phyloP scores from a whole-genome alignment of 1,140 invertebrate genomes.

The Ectropis grisescens region DNA sequence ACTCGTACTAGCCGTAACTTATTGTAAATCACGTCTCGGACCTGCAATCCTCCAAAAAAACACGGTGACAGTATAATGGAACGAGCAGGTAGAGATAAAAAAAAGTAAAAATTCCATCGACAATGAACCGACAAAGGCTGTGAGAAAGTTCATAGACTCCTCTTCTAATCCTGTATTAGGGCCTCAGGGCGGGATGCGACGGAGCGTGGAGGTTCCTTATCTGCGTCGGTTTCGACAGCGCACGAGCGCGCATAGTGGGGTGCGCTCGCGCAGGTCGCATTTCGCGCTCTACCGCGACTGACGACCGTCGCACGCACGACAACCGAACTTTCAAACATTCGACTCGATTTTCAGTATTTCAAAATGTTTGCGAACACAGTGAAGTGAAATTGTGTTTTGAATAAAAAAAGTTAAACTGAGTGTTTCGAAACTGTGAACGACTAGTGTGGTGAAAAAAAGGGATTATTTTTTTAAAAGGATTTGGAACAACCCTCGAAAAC shows the following conservation, averaged over 20 bases:
- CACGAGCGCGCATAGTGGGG: conserved; percentile 34
- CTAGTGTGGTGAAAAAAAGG: too few species aligned
- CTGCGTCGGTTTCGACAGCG: conserved; percentile 37
- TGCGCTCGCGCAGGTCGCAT: conserved; percentile 18
- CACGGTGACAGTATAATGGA: too few species aligned
- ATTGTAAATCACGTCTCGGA: too few species aligned
- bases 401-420: too few species aligned
- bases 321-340: conserved; percentile 21
- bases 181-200: conserved; percentile 31
- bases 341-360: conserved; percentile 35
- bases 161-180: conserved; percentile 38
- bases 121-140: conserved; percentile 26
- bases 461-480: too few species aligned
- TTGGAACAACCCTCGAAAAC: too few species aligned
- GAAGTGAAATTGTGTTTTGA: too few species aligned
- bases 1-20: too few species aligned
- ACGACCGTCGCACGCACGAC: conserved; percentile 19
- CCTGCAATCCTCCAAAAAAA: too few species aligned
- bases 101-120: too few species aligned
- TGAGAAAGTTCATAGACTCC: conserved; percentile 35
- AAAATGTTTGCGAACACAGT: conserved; percentile 49
- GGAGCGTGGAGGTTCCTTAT: conserved; percentile 45
- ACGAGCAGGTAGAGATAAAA: too few species aligned
- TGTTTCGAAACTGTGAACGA: too few species aligned
- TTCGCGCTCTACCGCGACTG: conserved; percentile 30